These are phyloP conservation scores for Ostrea denselamellosa DNA, from an alignment of 1,140 invertebrate species.

Conservation along the genomic window DNA sequence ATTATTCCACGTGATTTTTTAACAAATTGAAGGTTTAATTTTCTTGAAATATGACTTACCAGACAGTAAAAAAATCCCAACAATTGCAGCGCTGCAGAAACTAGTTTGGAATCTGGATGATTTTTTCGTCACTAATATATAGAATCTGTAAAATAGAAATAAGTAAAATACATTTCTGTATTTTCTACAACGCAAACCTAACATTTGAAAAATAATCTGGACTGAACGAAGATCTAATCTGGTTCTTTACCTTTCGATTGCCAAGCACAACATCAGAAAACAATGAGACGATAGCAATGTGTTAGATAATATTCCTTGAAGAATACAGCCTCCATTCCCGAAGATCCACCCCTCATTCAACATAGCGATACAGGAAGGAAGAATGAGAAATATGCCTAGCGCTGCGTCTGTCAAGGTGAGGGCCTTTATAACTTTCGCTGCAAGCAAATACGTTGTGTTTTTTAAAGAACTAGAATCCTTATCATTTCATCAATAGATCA, in stretches of 20 bases:
- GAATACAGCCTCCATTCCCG: not conserved
- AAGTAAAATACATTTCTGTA: not conserved
- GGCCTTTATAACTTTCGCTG: conserved; percentile 25
- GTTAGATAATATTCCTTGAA: not conserved
- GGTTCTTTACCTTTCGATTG: not conserved
- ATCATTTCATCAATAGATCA: not conserved
- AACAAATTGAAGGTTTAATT: too few species aligned
- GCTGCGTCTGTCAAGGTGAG: not conserved
- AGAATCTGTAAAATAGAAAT: not conserved
- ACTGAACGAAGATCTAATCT: not conserved
- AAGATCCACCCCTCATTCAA: not conserved
- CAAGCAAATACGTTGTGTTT: not conserved
- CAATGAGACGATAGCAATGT: not conserved
- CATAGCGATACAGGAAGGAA: conserved; percentile 3
- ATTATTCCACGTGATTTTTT: too few species aligned
- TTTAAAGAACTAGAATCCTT: too few species aligned
- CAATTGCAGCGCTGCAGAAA: conserved; percentile 11
- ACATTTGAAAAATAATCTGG: not conserved
- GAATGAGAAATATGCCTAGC: not conserved
- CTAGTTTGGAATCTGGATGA: not conserved
- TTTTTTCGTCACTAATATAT: conserved; percentile 15
- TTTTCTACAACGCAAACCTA: not conserved
- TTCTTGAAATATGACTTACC: not conserved
- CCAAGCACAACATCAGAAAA: conserved; percentile 15
- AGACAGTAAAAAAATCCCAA: conserved; percentile 8